Percentiles rank a stretch among this genome's conserved stretches.
Evolutionary conservation across 2,113 vertebrate species (phyloP).

Genomic region (Daubentonia madagascariensis): DNA sequence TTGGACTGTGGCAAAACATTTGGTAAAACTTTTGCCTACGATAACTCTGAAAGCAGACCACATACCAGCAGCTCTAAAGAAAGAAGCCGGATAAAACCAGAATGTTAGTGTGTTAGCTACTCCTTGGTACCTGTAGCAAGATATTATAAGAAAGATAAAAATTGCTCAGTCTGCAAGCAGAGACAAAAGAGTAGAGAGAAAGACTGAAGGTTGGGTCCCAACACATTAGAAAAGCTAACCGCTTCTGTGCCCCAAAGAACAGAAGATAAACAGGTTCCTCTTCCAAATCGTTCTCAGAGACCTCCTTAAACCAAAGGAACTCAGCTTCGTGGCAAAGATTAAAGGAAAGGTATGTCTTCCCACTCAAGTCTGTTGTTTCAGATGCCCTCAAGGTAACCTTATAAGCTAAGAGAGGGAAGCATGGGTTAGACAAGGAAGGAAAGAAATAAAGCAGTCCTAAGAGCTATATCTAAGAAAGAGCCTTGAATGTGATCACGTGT

Average conservation of each 20-base stretch:
- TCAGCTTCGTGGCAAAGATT: neutral
- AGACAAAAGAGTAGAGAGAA: neutral
- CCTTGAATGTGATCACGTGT: no score
- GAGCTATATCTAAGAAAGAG: neutral
- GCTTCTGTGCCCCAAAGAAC: neutral
- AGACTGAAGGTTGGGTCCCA: neutral
- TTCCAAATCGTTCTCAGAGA: neutral
- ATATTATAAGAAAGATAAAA: neutral
- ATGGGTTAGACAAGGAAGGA: neutral
- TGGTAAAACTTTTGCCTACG: neutral
- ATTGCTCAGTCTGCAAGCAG: neutral
- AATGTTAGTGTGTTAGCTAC: neutral
- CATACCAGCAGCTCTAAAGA: neutral
- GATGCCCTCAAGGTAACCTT: neutral
- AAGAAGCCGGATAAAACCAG: neutral
- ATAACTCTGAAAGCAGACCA: neutral
- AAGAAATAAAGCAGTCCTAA: neutral
- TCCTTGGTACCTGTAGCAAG: neutral
- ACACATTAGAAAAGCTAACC: neutral
- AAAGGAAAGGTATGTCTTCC: neutral
- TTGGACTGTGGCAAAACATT: neutral
- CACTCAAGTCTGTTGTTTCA: neutral
- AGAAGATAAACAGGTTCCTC: neutral
- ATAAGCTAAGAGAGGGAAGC: neutral
- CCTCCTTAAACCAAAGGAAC: neutral